A percentile compares a stretch with the other conserved stretches of the same genome.
Evolutionary conservation across 2,797 vertebrate genomes (phyloP).

Genomic region (Nyctibius grandis): DNA sequence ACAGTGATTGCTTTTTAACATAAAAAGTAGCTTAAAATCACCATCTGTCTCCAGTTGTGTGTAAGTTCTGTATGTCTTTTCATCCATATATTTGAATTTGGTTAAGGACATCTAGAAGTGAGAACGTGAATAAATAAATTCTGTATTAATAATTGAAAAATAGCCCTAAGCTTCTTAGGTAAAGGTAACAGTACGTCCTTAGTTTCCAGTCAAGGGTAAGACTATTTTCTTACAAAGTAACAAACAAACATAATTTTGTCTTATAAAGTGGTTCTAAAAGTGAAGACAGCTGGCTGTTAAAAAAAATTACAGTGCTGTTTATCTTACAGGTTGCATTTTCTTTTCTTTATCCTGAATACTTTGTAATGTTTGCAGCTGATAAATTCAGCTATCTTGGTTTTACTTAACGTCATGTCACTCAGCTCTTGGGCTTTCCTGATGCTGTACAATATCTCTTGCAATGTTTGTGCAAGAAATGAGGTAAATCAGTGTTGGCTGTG

Average conservation of each 20-base stretch:
- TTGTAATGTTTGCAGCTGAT: constrained; percentile 19
- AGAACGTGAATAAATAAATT: neutral
- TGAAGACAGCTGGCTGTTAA: constrained; percentile 32
- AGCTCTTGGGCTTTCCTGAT: constrained; percentile 38
- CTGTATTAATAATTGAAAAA: neutral
- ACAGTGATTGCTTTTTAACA: neutral
- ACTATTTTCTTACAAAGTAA: neutral
- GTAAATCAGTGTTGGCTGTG: neutral
- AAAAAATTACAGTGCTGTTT: neutral
- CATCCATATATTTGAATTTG: neutral
- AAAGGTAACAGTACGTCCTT: neutral
- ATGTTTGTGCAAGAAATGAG: constrained; percentile 21
- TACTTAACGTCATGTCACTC: constrained; percentile 39
- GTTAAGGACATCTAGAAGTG: neutral
- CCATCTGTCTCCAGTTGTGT: rapidly evolving
- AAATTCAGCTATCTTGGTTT: constrained; percentile 56
- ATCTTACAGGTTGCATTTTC: constrained; percentile 9
- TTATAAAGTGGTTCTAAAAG: constrained; percentile 7
- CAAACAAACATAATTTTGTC: neutral
- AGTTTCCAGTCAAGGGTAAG: neutral
- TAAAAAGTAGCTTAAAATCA: neutral
- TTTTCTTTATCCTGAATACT: neutral
- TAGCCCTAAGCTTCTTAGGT: neutral
- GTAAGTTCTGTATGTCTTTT: neutral
- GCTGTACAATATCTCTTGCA: constrained; percentile 9